Conservation (phyloP, 23 tunicate species). For the Styela clava region DNA sequence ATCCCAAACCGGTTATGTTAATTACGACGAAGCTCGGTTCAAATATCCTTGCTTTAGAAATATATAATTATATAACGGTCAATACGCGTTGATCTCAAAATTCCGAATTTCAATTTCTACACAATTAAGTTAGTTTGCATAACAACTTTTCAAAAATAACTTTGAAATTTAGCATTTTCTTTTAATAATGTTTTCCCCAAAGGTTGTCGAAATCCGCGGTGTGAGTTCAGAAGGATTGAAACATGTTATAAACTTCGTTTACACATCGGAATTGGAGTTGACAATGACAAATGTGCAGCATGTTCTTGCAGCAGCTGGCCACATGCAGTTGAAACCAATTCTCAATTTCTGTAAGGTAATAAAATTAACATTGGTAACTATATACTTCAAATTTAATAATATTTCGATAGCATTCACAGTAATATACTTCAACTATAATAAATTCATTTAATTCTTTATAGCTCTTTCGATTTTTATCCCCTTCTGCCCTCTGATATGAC, state of each 20-base stretch:
- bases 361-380: background rate
- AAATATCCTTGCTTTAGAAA: no score
- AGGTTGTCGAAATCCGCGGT: constrained; percentile 92
- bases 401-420: background rate
- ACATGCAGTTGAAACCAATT: constrained; percentile 86
- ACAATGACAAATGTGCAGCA: constrained; percentile 96
- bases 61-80: no score
- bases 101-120: no score
- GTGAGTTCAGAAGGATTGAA: constrained; percentile 93
- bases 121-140: no score
- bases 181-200: no score
- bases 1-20: no score
- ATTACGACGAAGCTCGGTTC: no score
- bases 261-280: constrained; percentile 94
- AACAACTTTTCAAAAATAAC: no score
- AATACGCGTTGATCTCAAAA: no score
- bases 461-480: no score
- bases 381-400: background rate
- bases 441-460: background rate
- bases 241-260: constrained; percentile 86
- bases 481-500: no score
- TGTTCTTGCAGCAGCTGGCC: constrained; percentile 94
- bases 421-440: background rate
- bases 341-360: constrained; percentile 96
- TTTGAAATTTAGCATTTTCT: no score